These are phyloP conservation scores for Sorex araneus DNA, from an alignment of 2,113 vertebrate species.

Conservation along the genomic window DNA sequence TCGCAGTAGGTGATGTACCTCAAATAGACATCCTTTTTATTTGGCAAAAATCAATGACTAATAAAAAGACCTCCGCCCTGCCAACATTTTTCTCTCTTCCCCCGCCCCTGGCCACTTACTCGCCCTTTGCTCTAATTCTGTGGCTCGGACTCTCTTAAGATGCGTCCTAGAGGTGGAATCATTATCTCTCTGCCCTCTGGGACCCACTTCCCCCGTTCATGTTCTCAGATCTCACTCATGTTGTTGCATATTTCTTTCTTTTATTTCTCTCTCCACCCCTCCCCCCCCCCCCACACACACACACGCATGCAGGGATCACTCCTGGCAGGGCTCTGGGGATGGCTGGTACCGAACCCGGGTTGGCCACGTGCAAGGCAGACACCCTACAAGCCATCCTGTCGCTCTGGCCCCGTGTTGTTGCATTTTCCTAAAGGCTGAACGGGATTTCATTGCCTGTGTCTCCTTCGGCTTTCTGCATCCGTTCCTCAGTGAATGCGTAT, in stretches of 20 bases:
- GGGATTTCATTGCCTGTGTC: too few relatives aligned
- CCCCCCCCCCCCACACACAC: too few relatives aligned
- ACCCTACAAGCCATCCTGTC: too few relatives aligned
- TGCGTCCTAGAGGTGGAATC: not conserved
- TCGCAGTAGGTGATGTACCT: too few relatives aligned
- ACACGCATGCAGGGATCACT: too few relatives aligned
- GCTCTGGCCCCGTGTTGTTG: not conserved
- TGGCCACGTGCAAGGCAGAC: too few relatives aligned
- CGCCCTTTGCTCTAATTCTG: too few relatives aligned
- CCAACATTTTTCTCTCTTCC: not conserved
- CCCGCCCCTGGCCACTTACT: not conserved
- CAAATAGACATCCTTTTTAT: not conserved
- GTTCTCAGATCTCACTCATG: not conserved
- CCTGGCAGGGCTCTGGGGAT: too few relatives aligned
- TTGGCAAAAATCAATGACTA: not conserved
- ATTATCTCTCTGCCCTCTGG: not conserved
- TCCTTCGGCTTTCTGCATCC: not conserved
- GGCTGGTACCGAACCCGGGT: too few relatives aligned
- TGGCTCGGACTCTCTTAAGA: too few relatives aligned
- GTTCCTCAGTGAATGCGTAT: not conserved
- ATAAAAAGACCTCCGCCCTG: not conserved
- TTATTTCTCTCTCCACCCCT: too few relatives aligned
- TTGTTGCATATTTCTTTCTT: not conserved
- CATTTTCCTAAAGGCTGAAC: not conserved
- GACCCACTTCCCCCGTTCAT: not conserved